Evolutionary conservation across 2,888 invertebrate species (phyloP).

Genomic region (Napeogenes inachia): DNA sequence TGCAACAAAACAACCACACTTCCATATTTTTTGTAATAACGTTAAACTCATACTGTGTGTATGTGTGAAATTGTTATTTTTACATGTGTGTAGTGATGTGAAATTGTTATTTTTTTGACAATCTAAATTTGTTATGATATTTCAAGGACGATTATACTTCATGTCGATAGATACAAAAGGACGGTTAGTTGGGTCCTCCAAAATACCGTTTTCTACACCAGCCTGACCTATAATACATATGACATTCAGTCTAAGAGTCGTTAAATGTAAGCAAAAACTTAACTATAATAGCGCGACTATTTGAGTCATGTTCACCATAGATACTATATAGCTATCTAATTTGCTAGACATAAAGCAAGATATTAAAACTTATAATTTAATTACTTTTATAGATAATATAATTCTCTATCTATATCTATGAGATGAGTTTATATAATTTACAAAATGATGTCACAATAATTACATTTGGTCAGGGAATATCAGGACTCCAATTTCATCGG

Average conservation of each 20-base stretch:
- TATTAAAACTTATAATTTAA: conserved; percentile 33
- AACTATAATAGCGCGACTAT: conserved; percentile 13
- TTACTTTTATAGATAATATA: conserved; percentile 33
- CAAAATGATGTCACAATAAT: conserved; percentile 68
- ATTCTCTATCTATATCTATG: conserved; percentile 57
- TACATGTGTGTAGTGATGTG: background rate
- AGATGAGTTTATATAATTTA: conserved; percentile 58
- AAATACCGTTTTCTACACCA: conserved; percentile 26
- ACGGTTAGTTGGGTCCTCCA: conserved; percentile 59
- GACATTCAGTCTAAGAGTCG: conserved; percentile 47
- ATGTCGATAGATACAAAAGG: conserved; percentile 53
- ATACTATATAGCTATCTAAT: conserved; percentile 5
- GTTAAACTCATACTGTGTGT: no score
- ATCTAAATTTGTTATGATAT: background rate
- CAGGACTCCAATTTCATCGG: conserved; percentile 75
- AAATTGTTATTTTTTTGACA: background rate
- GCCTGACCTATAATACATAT: conserved; percentile 36
- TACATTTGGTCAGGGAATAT: conserved; percentile 74
- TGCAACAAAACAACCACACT: no score
- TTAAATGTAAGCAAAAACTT: conserved; percentile 27
- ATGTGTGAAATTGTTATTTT: background rate
- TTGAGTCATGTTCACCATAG: conserved; percentile 1
- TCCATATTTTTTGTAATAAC: no score
- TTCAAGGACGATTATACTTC: conserved; percentile 17
- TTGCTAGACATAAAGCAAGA: conserved; percentile 16